A percentile compares a stretch with the other conserved stretches of the same genome.
These are phyloP conservation scores for Parazoanthus swiftii DNA, from an alignment of 92 coral and sea anemone species.

Conservation along the genomic window DNA sequence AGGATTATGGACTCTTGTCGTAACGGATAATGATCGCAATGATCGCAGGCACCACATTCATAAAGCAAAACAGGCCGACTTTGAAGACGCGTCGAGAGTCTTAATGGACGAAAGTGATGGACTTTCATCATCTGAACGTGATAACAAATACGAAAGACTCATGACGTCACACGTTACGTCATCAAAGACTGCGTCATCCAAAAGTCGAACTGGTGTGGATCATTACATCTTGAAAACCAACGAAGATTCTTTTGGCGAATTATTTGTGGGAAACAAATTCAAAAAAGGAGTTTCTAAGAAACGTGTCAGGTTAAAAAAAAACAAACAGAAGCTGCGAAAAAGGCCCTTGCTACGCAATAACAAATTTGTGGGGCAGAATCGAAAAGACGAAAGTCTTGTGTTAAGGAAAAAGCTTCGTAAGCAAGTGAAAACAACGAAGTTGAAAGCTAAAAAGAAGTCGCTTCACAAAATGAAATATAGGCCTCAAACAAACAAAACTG, in stretches of 20 bases:
- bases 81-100: conserved; percentile 75
- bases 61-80: conserved; percentile 71
- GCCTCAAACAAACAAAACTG: not conserved
- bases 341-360: not conserved
- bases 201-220: conserved; percentile 12
- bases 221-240: conserved; percentile 65
- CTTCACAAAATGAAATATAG: not conserved
- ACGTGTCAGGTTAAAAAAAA: conserved; percentile 27
- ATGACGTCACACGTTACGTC: conserved; percentile 23
- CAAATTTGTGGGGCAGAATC: not conserved
- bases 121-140: conserved; percentile 12
- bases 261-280: conserved; percentile 60
- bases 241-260: conserved; percentile 71
- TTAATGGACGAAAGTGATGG: conserved; percentile 70
- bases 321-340: not conserved
- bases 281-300: conserved; percentile 45
- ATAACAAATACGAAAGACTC: conserved; percentile 33
- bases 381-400: not conserved
- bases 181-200: not conserved
- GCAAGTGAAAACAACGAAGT: not conserved
- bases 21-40: conserved; percentile 84
- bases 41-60: conserved; percentile 74
- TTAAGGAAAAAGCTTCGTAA: not conserved
- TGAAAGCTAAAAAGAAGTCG: not conserved
- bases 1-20: conserved; percentile 78